Base-by-base conservation (phyloP, 30 jellyfish, hydroid and myxozoan species). In the Aurelia sp. region DNA sequence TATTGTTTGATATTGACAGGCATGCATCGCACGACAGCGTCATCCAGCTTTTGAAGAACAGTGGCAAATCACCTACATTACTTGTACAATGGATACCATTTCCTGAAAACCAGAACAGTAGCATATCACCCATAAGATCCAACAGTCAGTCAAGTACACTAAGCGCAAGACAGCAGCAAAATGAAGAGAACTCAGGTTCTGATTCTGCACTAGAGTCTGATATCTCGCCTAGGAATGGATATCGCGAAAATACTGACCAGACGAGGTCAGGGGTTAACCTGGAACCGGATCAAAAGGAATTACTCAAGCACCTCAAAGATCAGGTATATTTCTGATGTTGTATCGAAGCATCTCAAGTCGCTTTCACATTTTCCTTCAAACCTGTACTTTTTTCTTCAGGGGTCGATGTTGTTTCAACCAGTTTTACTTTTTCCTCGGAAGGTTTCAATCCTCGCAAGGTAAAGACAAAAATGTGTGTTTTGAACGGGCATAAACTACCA, bases 71-170 rank as follows among this genome's bases (percentile, higher is more conserved):
- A 21, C 91, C 97, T 1, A 24, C 82, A 8, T 38, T 91, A 20
- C 13, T 76, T 22, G 90, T 91, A 22, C 92, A 83, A 48, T 85
- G 97, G 97, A 85, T 91, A 7, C 97, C 97, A 40, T 79, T 74
- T 59, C 92, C 92, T 22, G 78, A 30, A 4, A 31, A 52, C 24
- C 72, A 20, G 48, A 35, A 53, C 31, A 41, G 63, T 31, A 82
- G 83, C 12, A 47, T 71, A 11, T 72, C 92, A 15, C 86, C 92
- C n/a, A 61, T 83, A 30, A 63, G 92, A 24, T 31, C 86, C 27
- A 52, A 75, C 13, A 82, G 72, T 11, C 13, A 38, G 17, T 41
- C 80, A 22, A 33, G 64, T 62, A 50, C 72, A 20, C 76, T 11
- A 15, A 75, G 50, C 8, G 63, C 61, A 21, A 69, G 74, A 31